A percentile compares a stretch with the other conserved stretches of the same genome.
These are phyloP conservation scores for Campoplex capitator DNA, from an alignment of 2,888 invertebrate genomes.

Conservation along the genomic window DNA sequence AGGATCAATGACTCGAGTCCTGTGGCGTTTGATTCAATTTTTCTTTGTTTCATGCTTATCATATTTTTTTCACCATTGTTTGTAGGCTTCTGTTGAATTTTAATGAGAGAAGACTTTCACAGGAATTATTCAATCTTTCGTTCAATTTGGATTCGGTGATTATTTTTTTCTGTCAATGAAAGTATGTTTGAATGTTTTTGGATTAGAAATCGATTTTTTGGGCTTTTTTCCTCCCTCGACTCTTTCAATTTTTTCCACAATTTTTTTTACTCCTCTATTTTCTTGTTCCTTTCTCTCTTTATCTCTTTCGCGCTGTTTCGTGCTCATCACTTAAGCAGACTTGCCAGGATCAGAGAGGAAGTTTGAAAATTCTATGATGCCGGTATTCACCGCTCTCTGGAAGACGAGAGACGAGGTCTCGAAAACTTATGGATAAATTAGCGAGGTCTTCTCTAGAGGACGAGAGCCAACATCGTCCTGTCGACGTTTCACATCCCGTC, in stretches of 20 bases:
- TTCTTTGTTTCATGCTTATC: background rate
- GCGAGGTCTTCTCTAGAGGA: slow-evolving; percentile 35
- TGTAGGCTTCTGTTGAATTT: background rate
- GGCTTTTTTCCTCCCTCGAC: background rate
- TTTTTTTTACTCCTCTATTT: background rate
- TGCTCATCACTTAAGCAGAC: background rate
- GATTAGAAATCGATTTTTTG: background rate
- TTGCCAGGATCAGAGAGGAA: slow-evolving; percentile 6
- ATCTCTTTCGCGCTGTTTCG: background rate
- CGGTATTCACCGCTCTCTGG: slow-evolving; percentile 13
- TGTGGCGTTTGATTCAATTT: background rate
- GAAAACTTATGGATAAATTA: slow-evolving; percentile 60
- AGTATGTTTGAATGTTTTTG: background rate
- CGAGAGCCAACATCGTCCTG: slow-evolving; percentile 46
- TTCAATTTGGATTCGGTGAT: background rate
- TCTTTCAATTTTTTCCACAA: background rate
- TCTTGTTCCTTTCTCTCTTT: background rate
- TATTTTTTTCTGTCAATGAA: too few species aligned
- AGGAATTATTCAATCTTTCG: background rate
- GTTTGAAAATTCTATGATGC: slow-evolving; percentile 43
- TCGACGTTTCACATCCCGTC: slow-evolving; percentile 45
- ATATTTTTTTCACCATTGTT: background rate
- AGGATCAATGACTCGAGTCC: background rate
- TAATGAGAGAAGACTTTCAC: background rate
- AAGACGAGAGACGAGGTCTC: slow-evolving; percentile 3